These are phyloP conservation scores for Kobus ellipsiprymnus DNA, from an alignment of 2,113 vertebrate genomes.

Conservation along the genomic window DNA sequence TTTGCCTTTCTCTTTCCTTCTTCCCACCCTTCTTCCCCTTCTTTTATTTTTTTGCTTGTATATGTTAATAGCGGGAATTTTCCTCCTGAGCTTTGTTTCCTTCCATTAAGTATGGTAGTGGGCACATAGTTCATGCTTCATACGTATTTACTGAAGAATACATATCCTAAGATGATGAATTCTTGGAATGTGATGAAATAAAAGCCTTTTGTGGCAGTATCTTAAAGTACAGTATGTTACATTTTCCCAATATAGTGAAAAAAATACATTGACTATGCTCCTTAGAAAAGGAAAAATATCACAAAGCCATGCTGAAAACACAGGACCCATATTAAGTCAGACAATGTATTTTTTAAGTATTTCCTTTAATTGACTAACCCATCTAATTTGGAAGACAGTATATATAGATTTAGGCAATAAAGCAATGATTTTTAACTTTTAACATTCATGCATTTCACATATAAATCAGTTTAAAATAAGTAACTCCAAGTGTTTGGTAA, in stretches of 20 bases:
- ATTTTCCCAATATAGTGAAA: constrained; percentile 13
- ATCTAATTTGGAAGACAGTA: not conserved
- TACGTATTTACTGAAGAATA: not conserved
- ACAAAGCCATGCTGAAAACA: not conserved
- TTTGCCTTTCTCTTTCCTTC: not conserved
- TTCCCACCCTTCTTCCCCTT: not conserved
- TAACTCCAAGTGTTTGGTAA: constrained; percentile 47
- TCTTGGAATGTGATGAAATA: not conserved
- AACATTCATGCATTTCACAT: constrained; percentile 20
- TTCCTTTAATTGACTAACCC: constrained; percentile 2
- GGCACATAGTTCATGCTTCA: not conserved
- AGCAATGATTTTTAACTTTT: constrained; percentile 25
- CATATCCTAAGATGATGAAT: not conserved
- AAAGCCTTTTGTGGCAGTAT: not conserved
- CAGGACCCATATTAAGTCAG: not conserved
- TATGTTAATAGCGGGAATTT: not conserved
- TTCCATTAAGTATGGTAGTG: not conserved
- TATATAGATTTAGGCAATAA: not conserved
- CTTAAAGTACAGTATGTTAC: not conserved
- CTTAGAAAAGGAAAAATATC: constrained; percentile 11
- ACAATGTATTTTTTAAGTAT: not conserved
- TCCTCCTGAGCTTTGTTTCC: not conserved
- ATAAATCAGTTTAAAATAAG: constrained; percentile 49
- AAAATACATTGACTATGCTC: not conserved
- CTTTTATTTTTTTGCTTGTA: not conserved